Conservation (phyloP, 1,140 invertebrate genomes). For the Ridgeia piscesae region DNA sequence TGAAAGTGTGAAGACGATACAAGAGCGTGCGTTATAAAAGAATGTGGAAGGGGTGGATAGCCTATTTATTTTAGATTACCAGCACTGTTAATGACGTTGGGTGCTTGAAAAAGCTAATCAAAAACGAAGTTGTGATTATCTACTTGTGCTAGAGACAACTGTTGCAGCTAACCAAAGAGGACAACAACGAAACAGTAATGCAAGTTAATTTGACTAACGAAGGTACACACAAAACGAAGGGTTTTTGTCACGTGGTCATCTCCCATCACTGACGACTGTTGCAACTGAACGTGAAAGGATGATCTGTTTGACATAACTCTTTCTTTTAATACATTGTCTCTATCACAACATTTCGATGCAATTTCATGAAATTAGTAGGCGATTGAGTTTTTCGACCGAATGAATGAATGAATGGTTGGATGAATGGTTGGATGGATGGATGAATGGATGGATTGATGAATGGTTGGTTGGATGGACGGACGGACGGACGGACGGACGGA, state of each 20-base stretch:
- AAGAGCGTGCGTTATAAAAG: not conserved
- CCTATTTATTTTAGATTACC: too few relatives aligned
- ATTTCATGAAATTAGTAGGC: not conserved
- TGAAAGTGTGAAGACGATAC: not conserved
- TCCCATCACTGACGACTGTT: not conserved
- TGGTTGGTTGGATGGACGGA: too few relatives aligned
- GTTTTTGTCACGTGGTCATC: not conserved
- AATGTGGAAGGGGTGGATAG: not conserved
- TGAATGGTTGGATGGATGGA: conserved; percentile 3
- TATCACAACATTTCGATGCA: too few relatives aligned
- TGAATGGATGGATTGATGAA: conserved; percentile 6
- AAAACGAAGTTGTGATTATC: not conserved
- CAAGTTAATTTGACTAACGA: too few relatives aligned
- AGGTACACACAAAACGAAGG: too few relatives aligned
- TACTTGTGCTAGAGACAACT: not conserved
- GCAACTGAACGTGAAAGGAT: too few relatives aligned
- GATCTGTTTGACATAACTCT: too few relatives aligned
- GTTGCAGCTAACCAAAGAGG: not conserved
- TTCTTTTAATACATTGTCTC: too few relatives aligned
- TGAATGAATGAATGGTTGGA: conserved; percentile 15
- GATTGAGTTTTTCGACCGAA: not conserved
- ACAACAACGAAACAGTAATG: too few relatives aligned
- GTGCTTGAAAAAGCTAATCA: not conserved
- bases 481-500: too few relatives aligned
- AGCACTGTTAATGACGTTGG: not conserved